Conservation (phyloP, 2,113 vertebrate species). For the Grus americana region DNA sequence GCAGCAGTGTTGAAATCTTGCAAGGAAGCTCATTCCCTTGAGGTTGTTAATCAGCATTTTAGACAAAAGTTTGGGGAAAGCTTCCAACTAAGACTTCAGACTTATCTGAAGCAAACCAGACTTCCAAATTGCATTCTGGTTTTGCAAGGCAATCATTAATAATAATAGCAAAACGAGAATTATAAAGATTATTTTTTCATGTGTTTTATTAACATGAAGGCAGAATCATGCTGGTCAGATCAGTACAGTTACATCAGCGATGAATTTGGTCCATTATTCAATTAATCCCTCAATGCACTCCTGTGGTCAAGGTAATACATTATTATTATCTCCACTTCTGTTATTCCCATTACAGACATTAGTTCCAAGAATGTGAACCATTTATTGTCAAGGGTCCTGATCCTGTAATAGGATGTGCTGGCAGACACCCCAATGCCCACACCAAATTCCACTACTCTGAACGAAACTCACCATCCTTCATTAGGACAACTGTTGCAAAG, state of each 20-base stretch:
- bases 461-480: conserved; percentile 13
- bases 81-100: conserved; percentile 35
- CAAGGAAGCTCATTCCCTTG: conserved; percentile 27
- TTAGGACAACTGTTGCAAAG: neutral
- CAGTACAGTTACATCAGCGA: neutral
- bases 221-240: neutral
- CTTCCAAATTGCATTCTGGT: neutral
- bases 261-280: conserved; percentile 47
- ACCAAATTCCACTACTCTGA: neutral
- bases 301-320: conserved; percentile 3
- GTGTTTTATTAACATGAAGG: conserved; percentile 15
- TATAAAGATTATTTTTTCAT: conserved; percentile 3
- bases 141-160: conserved; percentile 33
- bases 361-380: conserved; percentile 56
- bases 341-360: conserved; percentile 42
- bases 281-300: conserved; percentile 45
- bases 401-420: conserved; percentile 34
- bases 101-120: conserved; percentile 59
- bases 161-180: conserved; percentile 14
- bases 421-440: neutral
- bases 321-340: conserved; percentile 29
- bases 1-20: neutral
- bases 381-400: conserved; percentile 37
- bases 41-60: conserved; percentile 52
- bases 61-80: conserved; percentile 11